These are phyloP conservation scores for Cryptotis parvus DNA, from an alignment of 2,113 vertebrate genomes.

Conservation along the genomic window DNA sequence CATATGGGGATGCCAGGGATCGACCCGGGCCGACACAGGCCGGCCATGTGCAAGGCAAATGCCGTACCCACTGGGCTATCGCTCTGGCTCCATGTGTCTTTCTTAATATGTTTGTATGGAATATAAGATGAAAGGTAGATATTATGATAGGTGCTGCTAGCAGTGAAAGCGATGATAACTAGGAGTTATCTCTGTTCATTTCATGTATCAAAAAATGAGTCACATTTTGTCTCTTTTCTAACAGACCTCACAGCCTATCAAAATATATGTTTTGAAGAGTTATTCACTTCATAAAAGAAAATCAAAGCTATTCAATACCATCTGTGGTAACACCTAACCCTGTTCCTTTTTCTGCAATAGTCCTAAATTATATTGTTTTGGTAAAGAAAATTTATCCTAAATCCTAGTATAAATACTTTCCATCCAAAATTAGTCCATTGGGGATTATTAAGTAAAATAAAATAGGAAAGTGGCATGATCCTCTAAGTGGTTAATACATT, in stretches of 20 bases:
- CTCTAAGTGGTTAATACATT: conserved; percentile 52
- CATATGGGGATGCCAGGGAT: no score
- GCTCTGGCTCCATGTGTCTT: no score
- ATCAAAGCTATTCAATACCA: conserved; percentile 61
- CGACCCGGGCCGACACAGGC: no score
- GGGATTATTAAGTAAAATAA: background rate
- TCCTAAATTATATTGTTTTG: conserved; percentile 9
- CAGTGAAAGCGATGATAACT: background rate
- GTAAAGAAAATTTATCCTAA: background rate
- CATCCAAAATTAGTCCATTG: conserved; percentile 16
- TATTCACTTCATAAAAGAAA: conserved; percentile 61
- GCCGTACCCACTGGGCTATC: no score
- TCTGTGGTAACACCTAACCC: conserved; percentile 17
- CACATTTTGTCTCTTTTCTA: conserved; percentile 60
- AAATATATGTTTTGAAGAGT: conserved; percentile 64
- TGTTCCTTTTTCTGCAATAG: conserved; percentile 13
- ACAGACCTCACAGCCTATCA: conserved; percentile 57
- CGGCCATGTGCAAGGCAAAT: no score
- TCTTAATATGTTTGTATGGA: background rate
- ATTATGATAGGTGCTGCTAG: background rate
- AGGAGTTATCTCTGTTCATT: conserved; percentile 5
- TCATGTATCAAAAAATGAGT: conserved; percentile 15
- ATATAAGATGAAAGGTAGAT: background rate
- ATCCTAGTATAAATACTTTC: background rate
- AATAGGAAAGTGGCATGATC: conserved; percentile 3